phyloP scores from a whole-genome alignment of 2,113 vertebrate species.

The Otus sunia region DNA sequence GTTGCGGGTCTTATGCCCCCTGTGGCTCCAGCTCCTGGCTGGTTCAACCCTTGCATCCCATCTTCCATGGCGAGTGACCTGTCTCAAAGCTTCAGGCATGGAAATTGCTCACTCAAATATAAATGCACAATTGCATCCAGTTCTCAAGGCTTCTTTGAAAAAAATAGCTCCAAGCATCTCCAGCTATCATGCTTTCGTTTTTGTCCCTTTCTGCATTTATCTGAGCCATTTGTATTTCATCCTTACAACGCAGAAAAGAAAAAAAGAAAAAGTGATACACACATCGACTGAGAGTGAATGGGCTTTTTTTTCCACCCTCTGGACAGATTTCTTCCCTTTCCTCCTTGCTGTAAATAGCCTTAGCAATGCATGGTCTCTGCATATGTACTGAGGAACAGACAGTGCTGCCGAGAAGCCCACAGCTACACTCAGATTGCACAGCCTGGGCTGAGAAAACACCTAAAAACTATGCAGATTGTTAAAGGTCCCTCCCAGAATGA shows the following conservation, averaged over 20 bases:
- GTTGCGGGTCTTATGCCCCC: rapidly evolving
- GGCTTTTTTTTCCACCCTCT: neutral
- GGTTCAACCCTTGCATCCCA: neutral
- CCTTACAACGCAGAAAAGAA: neutral
- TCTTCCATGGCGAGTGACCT: neutral
- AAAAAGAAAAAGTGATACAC: neutral
- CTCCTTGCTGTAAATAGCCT: neutral
- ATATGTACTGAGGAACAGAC: neutral
- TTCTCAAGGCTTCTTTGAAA: neutral
- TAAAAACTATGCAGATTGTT: neutral
- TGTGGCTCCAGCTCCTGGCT: neutral
- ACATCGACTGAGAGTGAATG: neutral
- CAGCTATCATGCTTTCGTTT: neutral
- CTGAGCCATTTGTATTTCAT: neutral
- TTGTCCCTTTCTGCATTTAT: neutral
- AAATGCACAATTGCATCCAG: neutral
- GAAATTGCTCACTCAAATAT: neutral
- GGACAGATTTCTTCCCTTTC: neutral
- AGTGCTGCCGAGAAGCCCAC: neutral
- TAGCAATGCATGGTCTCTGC: neutral
- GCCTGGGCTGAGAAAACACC: neutral
- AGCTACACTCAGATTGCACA: neutral
- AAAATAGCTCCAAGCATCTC: neutral
- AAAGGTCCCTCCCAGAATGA: neutral
- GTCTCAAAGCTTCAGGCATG: neutral